Evolutionary conservation across 2,888 invertebrate species (phyloP), one percentile per base, ranked within the genome.

Genomic region (Blastobasis adustella): DNA sequence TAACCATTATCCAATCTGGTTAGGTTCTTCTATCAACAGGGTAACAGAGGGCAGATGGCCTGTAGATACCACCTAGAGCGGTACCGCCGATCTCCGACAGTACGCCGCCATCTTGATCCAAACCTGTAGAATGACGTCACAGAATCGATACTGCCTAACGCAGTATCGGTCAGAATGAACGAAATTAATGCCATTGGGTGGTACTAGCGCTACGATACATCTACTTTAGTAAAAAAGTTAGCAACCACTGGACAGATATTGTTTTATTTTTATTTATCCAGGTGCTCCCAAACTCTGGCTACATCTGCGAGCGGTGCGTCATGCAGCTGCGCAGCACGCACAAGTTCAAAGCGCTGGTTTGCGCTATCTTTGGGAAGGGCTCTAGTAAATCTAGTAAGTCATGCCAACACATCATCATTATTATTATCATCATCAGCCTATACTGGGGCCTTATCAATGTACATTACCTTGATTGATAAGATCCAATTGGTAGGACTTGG

Each of bases 261-360:
- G 6, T 3, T 6, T 8, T 4, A 37, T 37, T 37, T 46, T 37
- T 46, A 49, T 37, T 43, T 49, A 53, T 47, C 5, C 51, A 79
- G 79, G 75, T 74, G 0, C 52, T 64, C 0, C 59, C 67, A 6
- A 39, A 65, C 0, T 69, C 76, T n/a, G 61, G 69, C 39, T 59
- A 73, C 67, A 72, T 79, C 7, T 79, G 79, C 45, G 76, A 76
- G 9, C 61, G 63, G 49, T 79, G 79, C 10, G 60, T 74, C 0
- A 62, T 65, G 0, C 71, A 76, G 6, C 55, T 79, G 46, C 58
- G 66, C 1, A 70, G 56, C 42, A 68, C 71, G 1, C 67, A 67
- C 45, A 60, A 66, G 10, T 78, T 79, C 39, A 62, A 68, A 3
- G 61, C 66, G 0, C 56, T 78, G 0, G 77, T 79, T 2, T 63